Conservation (phyloP, 2,113 vertebrate genomes). For the Pedetes capensis region DNA sequence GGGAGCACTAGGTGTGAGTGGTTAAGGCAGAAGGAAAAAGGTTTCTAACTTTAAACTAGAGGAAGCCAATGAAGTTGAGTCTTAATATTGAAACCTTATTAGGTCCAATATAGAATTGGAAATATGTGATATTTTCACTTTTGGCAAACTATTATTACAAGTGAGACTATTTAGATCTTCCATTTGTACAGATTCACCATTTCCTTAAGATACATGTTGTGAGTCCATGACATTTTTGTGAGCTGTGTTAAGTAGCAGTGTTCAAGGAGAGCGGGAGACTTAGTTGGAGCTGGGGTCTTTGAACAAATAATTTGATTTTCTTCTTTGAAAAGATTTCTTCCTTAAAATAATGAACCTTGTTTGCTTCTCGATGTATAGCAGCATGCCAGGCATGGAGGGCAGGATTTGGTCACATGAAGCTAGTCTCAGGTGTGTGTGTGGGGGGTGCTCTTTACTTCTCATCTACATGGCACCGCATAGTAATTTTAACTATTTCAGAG, state of each 20-base stretch:
- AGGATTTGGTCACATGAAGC: slow-evolving; percentile 76
- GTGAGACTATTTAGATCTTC: slow-evolving; percentile 69
- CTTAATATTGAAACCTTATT: slow-evolving; percentile 47
- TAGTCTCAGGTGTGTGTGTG: slow-evolving; percentile 75
- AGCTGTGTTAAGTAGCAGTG: slow-evolving; percentile 80
- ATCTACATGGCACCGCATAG: slow-evolving; percentile 70
- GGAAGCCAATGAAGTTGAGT: slow-evolving; percentile 55
- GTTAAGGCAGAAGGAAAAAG: slow-evolving; percentile 48
- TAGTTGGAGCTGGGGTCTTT: slow-evolving; percentile 79
- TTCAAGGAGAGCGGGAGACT: slow-evolving; percentile 75
- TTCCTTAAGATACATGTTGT: slow-evolving; percentile 78
- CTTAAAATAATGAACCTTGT: slow-evolving; percentile 81
- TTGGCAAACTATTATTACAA: slow-evolving; percentile 46
- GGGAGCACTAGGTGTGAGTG: slow-evolving; percentile 20
- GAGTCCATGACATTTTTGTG: slow-evolving; percentile 78
- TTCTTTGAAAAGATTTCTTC: slow-evolving; percentile 82
- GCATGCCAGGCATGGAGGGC: slow-evolving; percentile 75
- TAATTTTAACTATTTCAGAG: slow-evolving; percentile 77
- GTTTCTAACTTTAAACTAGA: slow-evolving; percentile 57
- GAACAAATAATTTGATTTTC: slow-evolving; percentile 81
- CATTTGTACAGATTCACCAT: slow-evolving; percentile 58
- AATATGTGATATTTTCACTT: slow-evolving; percentile 45
- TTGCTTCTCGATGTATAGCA: slow-evolving; percentile 78
- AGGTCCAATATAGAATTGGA: slow-evolving; percentile 48
- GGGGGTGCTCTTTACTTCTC: slow-evolving; percentile 71